Evolutionary conservation across 2,113 vertebrate genomes (phyloP), one percentile per base, ranked within the genome.

Genomic region (Ophiodon elongatus): DNA sequence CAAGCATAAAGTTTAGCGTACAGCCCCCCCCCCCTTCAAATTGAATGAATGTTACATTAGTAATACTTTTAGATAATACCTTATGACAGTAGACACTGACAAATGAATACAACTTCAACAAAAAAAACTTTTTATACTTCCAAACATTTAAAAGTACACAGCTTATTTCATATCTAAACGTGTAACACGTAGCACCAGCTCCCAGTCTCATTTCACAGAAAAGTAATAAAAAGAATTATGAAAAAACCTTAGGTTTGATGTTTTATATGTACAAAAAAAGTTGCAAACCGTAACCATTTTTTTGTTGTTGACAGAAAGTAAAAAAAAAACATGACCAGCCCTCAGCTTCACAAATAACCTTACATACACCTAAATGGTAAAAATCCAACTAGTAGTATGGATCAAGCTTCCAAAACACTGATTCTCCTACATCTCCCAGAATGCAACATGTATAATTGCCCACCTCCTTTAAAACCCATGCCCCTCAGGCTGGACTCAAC

Each of bases 401-500:
- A 19, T 39, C 72, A 35, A 74, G 17, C 15, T 45, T 1, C 10
- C 59, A 59, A 76, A 81, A 52, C 13, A 80, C 57, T 4, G n/a
- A 35, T 27, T 37, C 39, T 41, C 10, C 31, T 69, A 45, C 70
- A 69, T 64, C 70, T 75, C 45, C 64, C 64, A 74, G 43, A 74
- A 56, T 69, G 56, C 15, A 78, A 25, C 35, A 43, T 43, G 17
- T 4, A 23, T 21, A 21, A 19, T 29, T 17, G 4, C 10, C 52
- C 19, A n/a, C 3, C 2, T 19, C 29, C 35, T 63, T 50, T 5
- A 31, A 50, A 63, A 10, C 2, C 29, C 21, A 17, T 63, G 27
- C 0, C 13, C 13, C 14, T 33, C 56, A 59, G 56, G 56, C 25
- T 29, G 25, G 27, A 15, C 25, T 59, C 56, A 29, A 14, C 25